Conservation (phyloP, 2,113 vertebrate species). For the Dipodomys ordii region DNA sequence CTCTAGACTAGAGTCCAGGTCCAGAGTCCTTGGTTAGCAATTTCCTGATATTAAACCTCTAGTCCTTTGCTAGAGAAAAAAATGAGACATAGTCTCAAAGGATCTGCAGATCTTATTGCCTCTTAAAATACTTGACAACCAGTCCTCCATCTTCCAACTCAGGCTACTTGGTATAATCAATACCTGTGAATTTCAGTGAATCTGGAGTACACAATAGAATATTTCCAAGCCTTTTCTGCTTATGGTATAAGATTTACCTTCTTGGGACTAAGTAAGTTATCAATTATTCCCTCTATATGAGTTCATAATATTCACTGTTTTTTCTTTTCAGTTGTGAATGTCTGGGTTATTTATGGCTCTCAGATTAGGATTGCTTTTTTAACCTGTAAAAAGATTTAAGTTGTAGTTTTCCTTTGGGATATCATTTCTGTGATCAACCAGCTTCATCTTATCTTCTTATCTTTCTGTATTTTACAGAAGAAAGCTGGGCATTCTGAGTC, state of each 20-base stretch:
- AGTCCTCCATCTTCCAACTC: not conserved
- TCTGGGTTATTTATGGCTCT: not conserved
- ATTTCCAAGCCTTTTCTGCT: not conserved
- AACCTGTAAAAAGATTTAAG: not conserved
- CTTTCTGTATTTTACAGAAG: not conserved
- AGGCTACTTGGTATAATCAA: not conserved
- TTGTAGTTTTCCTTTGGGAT: not conserved
- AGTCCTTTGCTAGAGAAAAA: fast-evolving
- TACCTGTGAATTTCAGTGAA: not conserved
- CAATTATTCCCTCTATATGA: not conserved
- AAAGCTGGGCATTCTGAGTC: not conserved
- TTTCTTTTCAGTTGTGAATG: not conserved
- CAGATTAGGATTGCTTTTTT: not conserved
- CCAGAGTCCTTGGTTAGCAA: not conserved
- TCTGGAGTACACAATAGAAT: not conserved
- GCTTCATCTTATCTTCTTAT: fast-evolving
- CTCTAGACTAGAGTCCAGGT: too few relatives aligned
- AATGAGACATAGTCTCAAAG: not conserved
- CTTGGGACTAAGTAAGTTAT: not conserved
- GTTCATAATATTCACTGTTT: not conserved
- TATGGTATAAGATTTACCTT: not conserved
- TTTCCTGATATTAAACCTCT: not conserved
- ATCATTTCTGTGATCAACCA: not conserved
- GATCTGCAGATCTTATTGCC: not conserved
- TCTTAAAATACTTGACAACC: not conserved